Conservation (phyloP, 1,140 invertebrate species). For the Probaryconus sp. region DNA sequence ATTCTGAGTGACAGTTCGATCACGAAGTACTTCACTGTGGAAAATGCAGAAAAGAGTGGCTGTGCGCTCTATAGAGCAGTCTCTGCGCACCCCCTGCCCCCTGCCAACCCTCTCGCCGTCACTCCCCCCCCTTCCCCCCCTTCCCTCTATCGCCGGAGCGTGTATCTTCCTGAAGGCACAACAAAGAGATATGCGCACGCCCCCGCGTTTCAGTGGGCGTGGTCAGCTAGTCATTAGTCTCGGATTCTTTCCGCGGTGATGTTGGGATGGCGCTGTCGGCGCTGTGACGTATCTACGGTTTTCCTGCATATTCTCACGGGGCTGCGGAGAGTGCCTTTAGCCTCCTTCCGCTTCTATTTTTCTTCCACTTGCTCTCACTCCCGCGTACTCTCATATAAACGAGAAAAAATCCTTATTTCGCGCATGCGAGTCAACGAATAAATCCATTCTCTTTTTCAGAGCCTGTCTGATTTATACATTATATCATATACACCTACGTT, state of each 20-base stretch:
- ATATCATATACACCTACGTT: constrained; percentile 5
- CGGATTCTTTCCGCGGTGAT: constrained; percentile 63
- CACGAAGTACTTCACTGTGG: constrained; percentile 30
- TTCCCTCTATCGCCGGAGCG: constrained; percentile 4
- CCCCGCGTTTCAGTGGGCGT: constrained; percentile 71
- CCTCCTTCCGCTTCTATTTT: constrained; percentile 53
- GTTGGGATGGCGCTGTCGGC: constrained; percentile 64
- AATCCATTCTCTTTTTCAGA: constrained; percentile 37
- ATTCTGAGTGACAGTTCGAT: constrained; percentile 52
- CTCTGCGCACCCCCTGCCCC: no score
- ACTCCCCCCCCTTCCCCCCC: no score
- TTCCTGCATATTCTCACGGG: constrained; percentile 55
- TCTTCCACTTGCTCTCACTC: constrained; percentile 42
- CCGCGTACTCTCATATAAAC: constrained; percentile 18
- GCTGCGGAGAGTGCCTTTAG: constrained; percentile 44
- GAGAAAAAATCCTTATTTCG: constrained; percentile 43
- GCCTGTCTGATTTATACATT: constrained; percentile 31
- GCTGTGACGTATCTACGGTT: constrained; percentile 69
- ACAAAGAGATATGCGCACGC: constrained; percentile 65
- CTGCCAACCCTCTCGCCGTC: no score
- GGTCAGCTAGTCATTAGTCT: constrained; percentile 74
- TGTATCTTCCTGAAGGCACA: constrained; percentile 65
- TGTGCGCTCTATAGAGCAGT: constrained; percentile 32
- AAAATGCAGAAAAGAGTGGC: constrained; percentile 30
- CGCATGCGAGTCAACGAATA: constrained; percentile 37